Evolutionary conservation across 2,888 invertebrate species (phyloP).

Genomic region (Phaedon cochleariae): DNA sequence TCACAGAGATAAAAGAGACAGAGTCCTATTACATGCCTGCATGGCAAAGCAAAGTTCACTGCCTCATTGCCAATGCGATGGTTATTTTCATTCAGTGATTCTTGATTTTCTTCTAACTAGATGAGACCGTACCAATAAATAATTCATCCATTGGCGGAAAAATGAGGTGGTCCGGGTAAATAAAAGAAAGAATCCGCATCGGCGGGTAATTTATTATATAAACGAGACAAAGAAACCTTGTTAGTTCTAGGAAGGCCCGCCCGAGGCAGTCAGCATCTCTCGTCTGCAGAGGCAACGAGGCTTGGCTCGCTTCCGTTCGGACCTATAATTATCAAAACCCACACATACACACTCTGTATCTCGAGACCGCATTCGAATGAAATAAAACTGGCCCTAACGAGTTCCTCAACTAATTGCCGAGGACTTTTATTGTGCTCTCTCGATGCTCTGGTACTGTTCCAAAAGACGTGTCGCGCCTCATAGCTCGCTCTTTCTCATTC

Average conservation of each 20-base stretch:
- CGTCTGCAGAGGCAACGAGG: conserved; percentile 20
- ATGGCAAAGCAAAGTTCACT: neutral
- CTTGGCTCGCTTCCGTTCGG: conserved; percentile 54
- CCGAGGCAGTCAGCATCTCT: conserved; percentile 41
- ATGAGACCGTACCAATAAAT: neutral
- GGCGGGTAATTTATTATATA: conserved; percentile 47
- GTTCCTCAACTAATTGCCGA: conserved; percentile 44
- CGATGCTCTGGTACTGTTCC: conserved; percentile 36
- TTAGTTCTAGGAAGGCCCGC: conserved; percentile 58
- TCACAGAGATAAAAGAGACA: too few species aligned
- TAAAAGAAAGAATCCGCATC: conserved; percentile 30
- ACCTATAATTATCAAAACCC: conserved; percentile 60
- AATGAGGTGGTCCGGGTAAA: conserved; percentile 17
- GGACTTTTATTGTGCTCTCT: conserved; percentile 37
- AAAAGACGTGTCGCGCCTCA: conserved; percentile 6
- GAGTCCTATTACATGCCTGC: neutral
- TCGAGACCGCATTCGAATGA: conserved; percentile 32
- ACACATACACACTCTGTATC: conserved; percentile 44
- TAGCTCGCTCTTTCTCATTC: neutral
- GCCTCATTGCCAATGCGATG: neutral
- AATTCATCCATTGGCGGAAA: neutral
- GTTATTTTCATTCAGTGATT: neutral
- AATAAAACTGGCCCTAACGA: conserved; percentile 45
- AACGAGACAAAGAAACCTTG: conserved; percentile 59
- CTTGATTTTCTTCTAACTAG: neutral